phyloP scores from a whole-genome alignment of 2,797 vertebrate species.

The Myotis pilosus region DNA sequence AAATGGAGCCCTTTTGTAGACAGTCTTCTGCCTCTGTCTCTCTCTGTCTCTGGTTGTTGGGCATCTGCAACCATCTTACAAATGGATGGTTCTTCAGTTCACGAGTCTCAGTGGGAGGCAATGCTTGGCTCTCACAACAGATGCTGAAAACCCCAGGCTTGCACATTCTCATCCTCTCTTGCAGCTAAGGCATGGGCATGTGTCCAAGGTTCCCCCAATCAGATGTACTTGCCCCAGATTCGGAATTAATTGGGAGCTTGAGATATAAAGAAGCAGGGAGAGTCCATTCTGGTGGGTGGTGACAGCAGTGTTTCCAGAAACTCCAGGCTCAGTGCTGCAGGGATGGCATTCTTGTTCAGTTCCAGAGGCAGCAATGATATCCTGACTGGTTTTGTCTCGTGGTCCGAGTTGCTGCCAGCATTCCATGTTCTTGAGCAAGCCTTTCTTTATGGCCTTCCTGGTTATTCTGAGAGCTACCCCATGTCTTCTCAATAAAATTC shows the following conservation, averaged over 20 bases:
- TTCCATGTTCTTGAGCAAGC: background rate
- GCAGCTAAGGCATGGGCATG: background rate
- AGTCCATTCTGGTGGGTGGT: background rate
- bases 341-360: background rate
- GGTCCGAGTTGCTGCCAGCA: background rate
- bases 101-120: background rate
- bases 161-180: background rate
- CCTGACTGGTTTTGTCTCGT: background rate
- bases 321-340: background rate
- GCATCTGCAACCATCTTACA: background rate
- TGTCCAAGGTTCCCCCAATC: background rate
- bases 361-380: background rate
- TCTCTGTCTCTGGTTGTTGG: background rate
- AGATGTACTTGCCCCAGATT: background rate
- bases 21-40: background rate
- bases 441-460: background rate
- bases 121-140: background rate
- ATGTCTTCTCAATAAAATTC: background rate
- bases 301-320: background rate
- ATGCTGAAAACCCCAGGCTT: background rate
- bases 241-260: background rate
- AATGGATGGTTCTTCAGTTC: background rate
- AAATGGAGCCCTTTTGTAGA: background rate
- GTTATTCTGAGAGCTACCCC: background rate
- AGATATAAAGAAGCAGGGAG: background rate